These are phyloP conservation scores for Metridium senile DNA, from an alignment of 92 coral and sea anemone species.

Conservation along the genomic window DNA sequence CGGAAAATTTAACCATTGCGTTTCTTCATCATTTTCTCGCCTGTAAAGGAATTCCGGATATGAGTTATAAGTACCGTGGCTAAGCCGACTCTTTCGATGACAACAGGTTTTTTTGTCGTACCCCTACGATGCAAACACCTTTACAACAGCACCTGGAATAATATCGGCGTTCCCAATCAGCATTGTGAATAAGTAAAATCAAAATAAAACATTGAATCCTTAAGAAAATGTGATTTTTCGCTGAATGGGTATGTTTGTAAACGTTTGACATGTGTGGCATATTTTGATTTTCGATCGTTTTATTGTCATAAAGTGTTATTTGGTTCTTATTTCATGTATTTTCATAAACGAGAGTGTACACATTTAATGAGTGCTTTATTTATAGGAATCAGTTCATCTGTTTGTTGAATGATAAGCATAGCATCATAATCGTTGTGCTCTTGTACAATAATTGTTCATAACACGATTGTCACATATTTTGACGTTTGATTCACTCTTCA, in stretches of 20 bases:
- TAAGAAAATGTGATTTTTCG: neutral
- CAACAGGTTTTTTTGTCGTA: slow-evolving; percentile 17
- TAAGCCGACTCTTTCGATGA: neutral
- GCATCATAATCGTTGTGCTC: neutral
- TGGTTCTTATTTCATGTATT: neutral
- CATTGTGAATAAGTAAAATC: slow-evolving; percentile 33
- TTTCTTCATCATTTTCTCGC: neutral
- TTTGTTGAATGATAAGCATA: neutral
- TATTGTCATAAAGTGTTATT: neutral
- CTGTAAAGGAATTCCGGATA: slow-evolving; percentile 38
- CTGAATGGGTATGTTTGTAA: neutral
- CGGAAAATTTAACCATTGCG: neutral
- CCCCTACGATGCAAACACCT: slow-evolving; percentile 29
- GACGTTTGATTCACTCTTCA: slow-evolving; percentile 8
- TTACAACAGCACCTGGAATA: slow-evolving; percentile 31
- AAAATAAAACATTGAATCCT: slow-evolving; percentile 19
- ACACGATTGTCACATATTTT: neutral
- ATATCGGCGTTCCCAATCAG: slow-evolving; percentile 43
- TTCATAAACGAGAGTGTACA: neutral
- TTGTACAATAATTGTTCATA: neutral
- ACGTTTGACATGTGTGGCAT: slow-evolving; percentile 3
- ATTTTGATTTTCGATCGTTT: neutral
- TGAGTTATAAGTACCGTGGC: neutral
- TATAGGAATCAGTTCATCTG: slow-evolving; percentile 19
- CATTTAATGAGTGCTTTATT: slow-evolving; percentile 19